Conservation (phyloP, 2,113 vertebrate genomes). For the Toxostoma redivivum region DNA sequence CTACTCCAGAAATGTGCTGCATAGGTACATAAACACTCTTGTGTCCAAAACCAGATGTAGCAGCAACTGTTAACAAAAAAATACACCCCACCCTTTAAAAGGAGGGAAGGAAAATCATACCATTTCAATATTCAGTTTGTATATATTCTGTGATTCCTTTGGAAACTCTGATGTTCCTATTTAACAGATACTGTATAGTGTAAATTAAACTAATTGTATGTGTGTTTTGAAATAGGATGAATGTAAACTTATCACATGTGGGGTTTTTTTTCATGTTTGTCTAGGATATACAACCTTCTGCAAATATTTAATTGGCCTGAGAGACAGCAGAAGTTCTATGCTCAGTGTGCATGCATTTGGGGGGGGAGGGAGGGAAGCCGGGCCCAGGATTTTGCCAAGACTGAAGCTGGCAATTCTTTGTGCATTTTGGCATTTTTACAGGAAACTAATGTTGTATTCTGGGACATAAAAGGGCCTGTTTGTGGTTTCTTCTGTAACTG, state of each 20-base stretch:
- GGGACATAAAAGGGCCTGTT: slow-evolving; percentile 37
- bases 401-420: slow-evolving; percentile 55
- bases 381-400: slow-evolving; percentile 18
- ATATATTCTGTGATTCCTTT: slow-evolving; percentile 57
- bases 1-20: neutral
- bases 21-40: neutral
- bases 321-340: neutral
- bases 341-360: slow-evolving; percentile 25
- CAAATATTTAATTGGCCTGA: slow-evolving; percentile 35
- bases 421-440: slow-evolving; percentile 68
- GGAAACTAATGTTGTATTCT: slow-evolving; percentile 58
- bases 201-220: slow-evolving; percentile 77
- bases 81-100: neutral
- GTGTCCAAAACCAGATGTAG: slow-evolving; percentile 30
- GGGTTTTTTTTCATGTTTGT: neutral
- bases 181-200: slow-evolving; percentile 78
- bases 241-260: neutral
- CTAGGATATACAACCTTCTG: slow-evolving; percentile 21
- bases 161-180: slow-evolving; percentile 62
- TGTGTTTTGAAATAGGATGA: slow-evolving; percentile 53
- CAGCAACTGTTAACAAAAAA: neutral
- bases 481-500: slow-evolving; percentile 52
- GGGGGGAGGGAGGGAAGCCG: neutral
- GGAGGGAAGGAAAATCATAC: slow-evolving; percentile 1
- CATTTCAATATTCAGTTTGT: slow-evolving; percentile 63